Conservation (phyloP, 2,888 invertebrate genomes). For the Adineta ricciae region DNA sequence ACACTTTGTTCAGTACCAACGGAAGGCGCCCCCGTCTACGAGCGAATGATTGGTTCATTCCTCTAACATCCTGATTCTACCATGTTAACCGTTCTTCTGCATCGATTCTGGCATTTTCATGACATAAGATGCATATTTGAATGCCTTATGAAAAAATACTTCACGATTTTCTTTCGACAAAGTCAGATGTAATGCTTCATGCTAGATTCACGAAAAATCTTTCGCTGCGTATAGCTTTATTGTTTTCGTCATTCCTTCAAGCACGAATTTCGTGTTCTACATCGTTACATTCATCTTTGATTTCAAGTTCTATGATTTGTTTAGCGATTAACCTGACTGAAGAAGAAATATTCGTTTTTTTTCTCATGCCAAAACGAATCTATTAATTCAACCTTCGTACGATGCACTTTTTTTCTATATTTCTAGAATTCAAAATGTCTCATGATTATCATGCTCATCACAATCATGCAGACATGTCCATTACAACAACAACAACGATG, state of each 20-base stretch:
- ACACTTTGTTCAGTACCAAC: background rate
- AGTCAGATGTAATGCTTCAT: background rate
- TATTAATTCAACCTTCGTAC: background rate
- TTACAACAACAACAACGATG: background rate
- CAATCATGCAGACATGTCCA: background rate
- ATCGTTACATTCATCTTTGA: no score
- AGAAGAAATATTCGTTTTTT: background rate
- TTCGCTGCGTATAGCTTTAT: background rate
- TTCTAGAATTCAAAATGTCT: background rate
- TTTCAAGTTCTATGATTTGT: no score
- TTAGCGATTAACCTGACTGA: no score
- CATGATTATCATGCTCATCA: background rate
- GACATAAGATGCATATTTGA: background rate
- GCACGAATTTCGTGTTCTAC: no score
- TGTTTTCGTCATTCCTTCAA: background rate
- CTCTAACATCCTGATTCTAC: background rate
- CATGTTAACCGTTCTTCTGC: background rate
- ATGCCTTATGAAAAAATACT: background rate
- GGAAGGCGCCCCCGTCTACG: background rate
- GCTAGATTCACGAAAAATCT: background rate
- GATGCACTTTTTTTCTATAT: background rate
- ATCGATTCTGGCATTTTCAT: background rate
- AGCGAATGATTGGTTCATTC: background rate
- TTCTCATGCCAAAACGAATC: background rate
- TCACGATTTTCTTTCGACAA: background rate